Base-by-base conservation (phyloP, 2,113 vertebrate genomes). In the Puffinus mauretanicus region DNA sequence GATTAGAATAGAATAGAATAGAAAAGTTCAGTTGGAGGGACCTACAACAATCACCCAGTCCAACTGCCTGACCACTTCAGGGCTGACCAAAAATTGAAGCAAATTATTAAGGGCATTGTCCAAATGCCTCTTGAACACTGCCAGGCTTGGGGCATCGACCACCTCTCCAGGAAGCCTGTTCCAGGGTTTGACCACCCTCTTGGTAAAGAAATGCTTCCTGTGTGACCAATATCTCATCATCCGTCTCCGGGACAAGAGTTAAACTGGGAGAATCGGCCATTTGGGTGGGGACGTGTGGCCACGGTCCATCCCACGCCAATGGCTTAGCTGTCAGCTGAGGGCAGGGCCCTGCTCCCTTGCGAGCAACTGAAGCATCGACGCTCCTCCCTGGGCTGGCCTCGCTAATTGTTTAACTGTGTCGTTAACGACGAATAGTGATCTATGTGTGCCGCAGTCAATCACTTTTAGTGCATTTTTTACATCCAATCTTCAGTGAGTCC, bases 261-360 rank as follows among this genome's bases (percentile, higher is more conserved):
- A n/a, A 60, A 26, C 16, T 10, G 69, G 34, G 42, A 26, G 8
- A 21, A 44, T 13, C 1, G 3, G 54, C 22, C 2, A 1, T 13
- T 15, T 7, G 36, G 36, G 11, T 7, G 36, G 9, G 70, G 46
- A 11, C 0, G 2, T 4, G 70, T 30, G 69, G 36, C 36, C 17
- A 7, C 17, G 1, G 2, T 58, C 60, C 13, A 6, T 17, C 52
- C 42, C 25, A 2, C 4, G 7, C 21, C 21, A 0, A 7, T 2
- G 19, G 27, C 14, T 71, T 32, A 13, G 46, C 54, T 17, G 36
- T 18, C 17, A 8, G 52, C n/a, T 11, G 36, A n/a, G 44, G 49
- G 17, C 66, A 58, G 51, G 65, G 66, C 29, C 34, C 55, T 17
- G 19, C 54, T 24, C 3, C 2, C 52, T 51, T 26, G 47, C 16